Evolutionary conservation across 2,113 vertebrate genomes (phyloP).

Genomic region (Recurvirostra avosetta): DNA sequence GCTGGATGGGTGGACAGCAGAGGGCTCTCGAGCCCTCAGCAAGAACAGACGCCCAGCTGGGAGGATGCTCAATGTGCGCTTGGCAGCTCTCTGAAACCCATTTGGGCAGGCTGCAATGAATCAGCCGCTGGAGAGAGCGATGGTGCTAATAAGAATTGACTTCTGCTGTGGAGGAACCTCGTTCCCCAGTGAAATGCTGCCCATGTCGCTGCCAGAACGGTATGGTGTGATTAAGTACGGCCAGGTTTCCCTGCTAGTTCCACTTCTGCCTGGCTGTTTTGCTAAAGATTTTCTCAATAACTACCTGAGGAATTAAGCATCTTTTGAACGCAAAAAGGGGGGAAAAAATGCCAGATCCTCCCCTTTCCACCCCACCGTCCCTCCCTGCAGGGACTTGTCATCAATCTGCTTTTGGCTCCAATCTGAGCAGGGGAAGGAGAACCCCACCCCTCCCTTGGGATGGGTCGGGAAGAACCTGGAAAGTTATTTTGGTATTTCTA

Average conservation of each 20-base stretch:
- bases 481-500: neutral
- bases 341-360: neutral
- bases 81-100: neutral
- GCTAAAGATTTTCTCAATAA: neutral
- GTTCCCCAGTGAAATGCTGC: accelerated
- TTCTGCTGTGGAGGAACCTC: neutral
- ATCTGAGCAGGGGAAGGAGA: neutral
- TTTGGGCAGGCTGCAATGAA: neutral
- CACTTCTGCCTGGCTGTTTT: neutral
- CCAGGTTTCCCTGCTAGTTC: neutral
- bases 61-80: neutral
- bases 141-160: neutral
- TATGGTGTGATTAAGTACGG: neutral
- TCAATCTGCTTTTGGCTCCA: neutral
- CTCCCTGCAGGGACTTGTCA: neutral
- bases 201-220: neutral
- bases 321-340: neutral
- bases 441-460: neutral
- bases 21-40: neutral
- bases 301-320: neutral
- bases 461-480: neutral
- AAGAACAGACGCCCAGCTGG: neutral
- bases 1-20: neutral
- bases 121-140: neutral
- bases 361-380: neutral